Base-by-base conservation (phyloP, 2,797 vertebrate genomes). In the Anas georgica region DNA sequence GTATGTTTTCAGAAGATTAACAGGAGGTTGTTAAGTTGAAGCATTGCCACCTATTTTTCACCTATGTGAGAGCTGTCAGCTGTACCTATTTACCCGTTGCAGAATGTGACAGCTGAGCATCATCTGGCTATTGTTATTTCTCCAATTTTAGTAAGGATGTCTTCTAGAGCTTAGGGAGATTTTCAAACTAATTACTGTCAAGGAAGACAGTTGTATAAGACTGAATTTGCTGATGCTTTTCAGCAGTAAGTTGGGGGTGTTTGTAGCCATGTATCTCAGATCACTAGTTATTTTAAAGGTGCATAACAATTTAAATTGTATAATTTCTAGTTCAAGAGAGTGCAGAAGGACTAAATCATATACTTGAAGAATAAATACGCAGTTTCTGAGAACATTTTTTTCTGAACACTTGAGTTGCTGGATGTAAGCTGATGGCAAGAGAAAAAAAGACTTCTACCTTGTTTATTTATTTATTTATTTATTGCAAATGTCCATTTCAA, bases 171-270 rank as follows among this genome's bases (percentile, higher is more conserved):
- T 91, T 96, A 94, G 95, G 81, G 96, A 93, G 93, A 74, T 86
- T 95, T 97, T 97, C 87, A 91, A 70, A 96, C 86, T 94, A 94
- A 73, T 97, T 89, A 91, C 77, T 95, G 95, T 95, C 96, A 96
- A 94, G 94, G 91, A 87, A 89, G 85, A 90, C 81, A 82, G 29
- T 80, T 86, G 59, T 88, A 69, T 41, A 43, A 90, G 86, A 63
- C 54, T 72, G n/a, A 29, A 46, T 81, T 58, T 35, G 52, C 68
- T 67, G 67, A 86, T 95, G 66, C 62, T 63, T 77, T 91, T 17
- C 12, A 55, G 82, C 39, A 39, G 35, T 29, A 54, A 39, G 13
- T 52, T 84, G 73, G 74, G 48, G 56, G 66, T 76, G 50, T 86
- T 75, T 70, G 56, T 78, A 33, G 67, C 84, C 67, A 66, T 55